A percentile compares a stretch with the other conserved stretches of the same genome.
These are phyloP conservation scores for Pararge aegeria DNA, from an alignment of 1,140 invertebrate genomes.

Conservation along the genomic window DNA sequence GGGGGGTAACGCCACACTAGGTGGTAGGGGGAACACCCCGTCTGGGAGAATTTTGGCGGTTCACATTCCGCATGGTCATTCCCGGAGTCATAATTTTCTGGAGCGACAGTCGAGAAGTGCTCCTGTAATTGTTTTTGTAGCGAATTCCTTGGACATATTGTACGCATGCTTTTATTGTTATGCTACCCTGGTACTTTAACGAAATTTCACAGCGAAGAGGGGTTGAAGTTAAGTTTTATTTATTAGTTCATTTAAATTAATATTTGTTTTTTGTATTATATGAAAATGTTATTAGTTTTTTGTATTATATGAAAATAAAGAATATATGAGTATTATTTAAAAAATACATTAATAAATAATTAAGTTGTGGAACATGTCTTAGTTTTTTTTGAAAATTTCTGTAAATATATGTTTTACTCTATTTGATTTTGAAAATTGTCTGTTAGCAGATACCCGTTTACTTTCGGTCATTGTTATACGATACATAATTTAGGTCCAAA, in stretches of 20 bases:
- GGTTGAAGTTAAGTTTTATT: neutral
- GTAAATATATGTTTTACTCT: too few species aligned
- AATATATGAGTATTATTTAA: neutral
- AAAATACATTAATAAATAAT: too few species aligned
- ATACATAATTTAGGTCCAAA: too few species aligned
- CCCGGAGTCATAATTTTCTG: conserved; percentile 59
- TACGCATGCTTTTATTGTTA: conserved; percentile 28
- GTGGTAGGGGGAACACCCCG: conserved; percentile 9
- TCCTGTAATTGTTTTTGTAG: conserved; percentile 55
- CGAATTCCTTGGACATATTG: conserved; percentile 34
- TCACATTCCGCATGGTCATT: conserved; percentile 69
- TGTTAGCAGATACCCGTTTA: too few species aligned
- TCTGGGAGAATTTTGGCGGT: conserved; percentile 48
- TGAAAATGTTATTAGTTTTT: too few species aligned
- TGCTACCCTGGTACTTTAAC: conserved; percentile 7
- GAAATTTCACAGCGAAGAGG: conserved; percentile 2
- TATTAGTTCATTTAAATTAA: neutral
- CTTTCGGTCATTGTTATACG: too few species aligned
- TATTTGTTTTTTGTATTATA: neutral
- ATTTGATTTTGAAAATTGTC: too few species aligned
- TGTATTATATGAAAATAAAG: too few species aligned
- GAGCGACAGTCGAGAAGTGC: conserved; percentile 40
- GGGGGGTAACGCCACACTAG: conserved; percentile 10
- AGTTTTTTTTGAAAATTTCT: too few species aligned
- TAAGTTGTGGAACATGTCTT: too few species aligned